Evolutionary conservation across 2,113 vertebrate species (phyloP).

Genomic region (Chunga burmeisteri): DNA sequence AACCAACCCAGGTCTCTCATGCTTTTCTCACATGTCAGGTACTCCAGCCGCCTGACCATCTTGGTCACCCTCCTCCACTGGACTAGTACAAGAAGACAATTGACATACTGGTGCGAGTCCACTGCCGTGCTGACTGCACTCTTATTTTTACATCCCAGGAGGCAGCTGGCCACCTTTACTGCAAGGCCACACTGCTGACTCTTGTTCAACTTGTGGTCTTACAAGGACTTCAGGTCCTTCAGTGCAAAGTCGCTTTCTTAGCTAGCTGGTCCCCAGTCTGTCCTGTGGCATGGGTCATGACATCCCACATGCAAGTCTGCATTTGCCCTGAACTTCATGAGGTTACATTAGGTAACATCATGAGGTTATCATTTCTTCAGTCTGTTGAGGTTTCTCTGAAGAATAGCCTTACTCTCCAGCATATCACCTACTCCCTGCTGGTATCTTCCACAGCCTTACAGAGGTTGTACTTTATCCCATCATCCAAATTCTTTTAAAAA

Average conservation of each 20-base stretch:
- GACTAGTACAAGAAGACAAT: no score
- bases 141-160: not conserved
- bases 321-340: not conserved
- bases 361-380: not conserved
- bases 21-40: not conserved
- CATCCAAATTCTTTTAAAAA: not conserved
- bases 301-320: not conserved
- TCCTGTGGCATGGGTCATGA: not conserved
- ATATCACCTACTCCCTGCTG: not conserved
- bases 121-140: not conserved
- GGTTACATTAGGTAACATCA: not conserved
- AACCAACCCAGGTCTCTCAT: not conserved
- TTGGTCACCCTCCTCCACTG: not conserved
- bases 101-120: no score
- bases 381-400: not conserved
- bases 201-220: not conserved
- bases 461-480: not conserved
- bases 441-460: not conserved
- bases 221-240: not conserved
- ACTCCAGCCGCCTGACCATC: not conserved
- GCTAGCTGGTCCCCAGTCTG: not conserved
- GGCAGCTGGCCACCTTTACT: not conserved
- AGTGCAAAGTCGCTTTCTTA: not conserved
- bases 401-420: not conserved
- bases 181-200: not conserved